Percentiles rank a stretch among this genome's conserved stretches.
Conservation (phyloP, 2,797 vertebrate genomes). For the Myotis pilosus region DNA sequence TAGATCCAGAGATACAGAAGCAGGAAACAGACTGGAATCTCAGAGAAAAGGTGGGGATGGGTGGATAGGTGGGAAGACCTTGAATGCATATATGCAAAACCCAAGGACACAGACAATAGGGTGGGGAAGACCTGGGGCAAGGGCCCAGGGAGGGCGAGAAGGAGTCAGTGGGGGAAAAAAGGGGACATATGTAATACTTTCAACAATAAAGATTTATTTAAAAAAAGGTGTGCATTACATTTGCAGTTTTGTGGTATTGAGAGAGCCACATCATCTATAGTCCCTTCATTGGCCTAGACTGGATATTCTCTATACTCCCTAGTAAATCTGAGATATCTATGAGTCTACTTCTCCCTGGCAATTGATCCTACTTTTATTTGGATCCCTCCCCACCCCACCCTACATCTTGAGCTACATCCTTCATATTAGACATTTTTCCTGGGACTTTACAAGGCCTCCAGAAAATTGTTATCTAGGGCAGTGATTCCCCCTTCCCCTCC, state of each 20-base stretch:
- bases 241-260: background rate
- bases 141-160: too few relatives aligned
- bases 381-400: background rate
- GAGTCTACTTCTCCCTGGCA: background rate
- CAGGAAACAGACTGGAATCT: too few relatives aligned
- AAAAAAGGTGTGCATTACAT: background rate
- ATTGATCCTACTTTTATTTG: background rate
- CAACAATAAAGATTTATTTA: too few relatives aligned
- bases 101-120: too few relatives aligned
- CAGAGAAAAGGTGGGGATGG: too few relatives aligned
- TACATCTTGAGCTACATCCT: background rate
- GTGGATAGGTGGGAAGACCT: too few relatives aligned
- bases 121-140: too few relatives aligned
- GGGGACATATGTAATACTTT: too few relatives aligned
- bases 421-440: background rate
- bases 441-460: background rate
- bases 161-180: too few relatives aligned
- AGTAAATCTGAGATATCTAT: background rate
- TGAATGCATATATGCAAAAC: too few relatives aligned
- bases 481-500: background rate
- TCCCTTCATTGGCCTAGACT: background rate
- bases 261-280: fast-evolving
- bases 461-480: background rate
- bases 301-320: background rate
- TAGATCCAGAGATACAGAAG: too few relatives aligned